Base-by-base conservation (phyloP, 1,140 invertebrate genomes). In the Rhagoletis zephyria region DNA sequence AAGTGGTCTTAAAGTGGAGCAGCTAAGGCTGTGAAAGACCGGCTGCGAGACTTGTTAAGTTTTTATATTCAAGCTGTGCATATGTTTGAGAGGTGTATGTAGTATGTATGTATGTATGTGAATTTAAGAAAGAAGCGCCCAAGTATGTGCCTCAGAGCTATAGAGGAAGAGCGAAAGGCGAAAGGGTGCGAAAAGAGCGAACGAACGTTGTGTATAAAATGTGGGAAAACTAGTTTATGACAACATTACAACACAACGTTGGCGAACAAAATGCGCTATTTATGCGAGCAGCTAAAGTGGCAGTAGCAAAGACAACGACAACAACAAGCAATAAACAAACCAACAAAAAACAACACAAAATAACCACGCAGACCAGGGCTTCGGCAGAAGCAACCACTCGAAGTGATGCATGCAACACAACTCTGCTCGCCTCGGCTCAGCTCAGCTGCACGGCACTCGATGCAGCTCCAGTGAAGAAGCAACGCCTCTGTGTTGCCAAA, bases 211-310 rank as follows among this genome's bases (percentile, higher is more conserved):
- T 81, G 48, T 81, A n/a, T 81, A n/a, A 81, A 81, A 56, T 81
- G 74, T 60, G 64, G 19, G 81, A 51, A 91, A 92, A 92, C 91
- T 90, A 90, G 91, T 92, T 92, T 92, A 92, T 92, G 91, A 91
- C 90, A 91, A 87, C 87, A 85, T 87, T 77, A 85, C 70, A 81
- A 42, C 74, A 6, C 74, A 56, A 81, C 74, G 74, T 56, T 81
- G 74, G 48, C 74, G 51, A 81, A 81, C 56, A 81, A n/a, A 81
- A 81, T 81, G 48, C 74, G 48, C 74, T 81, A 81, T 81, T 81
- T 81, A 81, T 81, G 74, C 74, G 74, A 51, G 42, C 74, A 77
- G 45, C 74, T 77, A 51, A 77, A 77, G 74, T 81, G 51, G 48
- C 74, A 81, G 74, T 56, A 30, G 74, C 67, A 70, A 14, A 2